Conservation (phyloP, 1,140 invertebrate species). For the Heliconius eleuchia region DNA sequence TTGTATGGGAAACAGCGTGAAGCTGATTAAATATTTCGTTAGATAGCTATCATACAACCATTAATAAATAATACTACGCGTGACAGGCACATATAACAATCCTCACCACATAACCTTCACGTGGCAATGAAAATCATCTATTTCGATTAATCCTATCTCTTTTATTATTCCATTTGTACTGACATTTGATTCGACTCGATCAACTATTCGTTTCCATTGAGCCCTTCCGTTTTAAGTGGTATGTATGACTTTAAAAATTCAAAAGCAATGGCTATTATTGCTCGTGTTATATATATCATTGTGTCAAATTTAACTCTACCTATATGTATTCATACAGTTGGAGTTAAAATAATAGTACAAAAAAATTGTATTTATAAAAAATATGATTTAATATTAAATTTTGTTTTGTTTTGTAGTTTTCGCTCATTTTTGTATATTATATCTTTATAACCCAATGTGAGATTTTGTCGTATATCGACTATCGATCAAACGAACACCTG, state of each 20-base stretch:
- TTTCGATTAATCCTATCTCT: conserved; percentile 33
- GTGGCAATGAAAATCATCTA: conserved; percentile 9
- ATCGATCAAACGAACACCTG: no score
- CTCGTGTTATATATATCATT: not conserved
- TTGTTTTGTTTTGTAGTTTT: no score
- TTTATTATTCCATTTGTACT: conserved; percentile 62
- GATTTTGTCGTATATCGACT: no score
- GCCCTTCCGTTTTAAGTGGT: conserved; percentile 19
- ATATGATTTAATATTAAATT: no score
- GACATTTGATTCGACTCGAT: conserved; percentile 51
- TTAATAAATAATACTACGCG: no score
- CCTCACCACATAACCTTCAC: not conserved
- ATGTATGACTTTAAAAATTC: conserved; percentile 31
- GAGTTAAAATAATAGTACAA: no score
- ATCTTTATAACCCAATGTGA: no score
- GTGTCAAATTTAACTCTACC: not conserved
- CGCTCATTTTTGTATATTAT: no score
- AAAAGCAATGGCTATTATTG: not conserved
- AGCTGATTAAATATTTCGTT: no score
- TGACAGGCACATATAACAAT: not conserved
- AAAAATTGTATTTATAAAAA: no score
- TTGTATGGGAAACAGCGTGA: no score
- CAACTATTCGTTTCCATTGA: conserved; percentile 49
- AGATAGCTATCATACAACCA: no score
- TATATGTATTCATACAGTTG: not conserved